These are phyloP conservation scores for Lordiphosa clarofinis DNA, from an alignment of 1,140 invertebrate species.

Conservation along the genomic window DNA sequence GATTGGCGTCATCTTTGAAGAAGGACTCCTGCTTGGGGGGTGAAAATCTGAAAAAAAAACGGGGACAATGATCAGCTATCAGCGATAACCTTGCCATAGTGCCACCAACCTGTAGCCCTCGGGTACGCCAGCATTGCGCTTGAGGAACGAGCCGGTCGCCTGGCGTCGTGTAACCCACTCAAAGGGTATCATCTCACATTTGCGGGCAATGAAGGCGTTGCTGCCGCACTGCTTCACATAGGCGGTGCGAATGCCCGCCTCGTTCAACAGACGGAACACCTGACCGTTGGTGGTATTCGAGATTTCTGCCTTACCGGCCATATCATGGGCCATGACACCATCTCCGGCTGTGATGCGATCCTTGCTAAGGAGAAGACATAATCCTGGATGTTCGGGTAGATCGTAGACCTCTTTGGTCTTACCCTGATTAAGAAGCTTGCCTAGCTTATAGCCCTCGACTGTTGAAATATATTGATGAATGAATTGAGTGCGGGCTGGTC, in stretches of 20 bases:
- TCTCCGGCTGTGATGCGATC: conserved; percentile 98
- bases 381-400: conserved; percentile 83
- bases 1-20: conserved; percentile 98
- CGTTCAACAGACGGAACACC: conserved; percentile 93
- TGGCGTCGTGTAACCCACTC: conserved; percentile 97
- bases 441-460: conserved; percentile 86
- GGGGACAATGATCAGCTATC: too few relatives aligned
- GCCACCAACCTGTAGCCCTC: conserved; percentile 88
- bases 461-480: conserved; percentile 3
- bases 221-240: conserved; percentile 87
- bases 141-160: conserved; percentile 97
- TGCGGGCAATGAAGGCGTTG: conserved; percentile 91
- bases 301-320: conserved; percentile 95
- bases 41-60: conserved; percentile 82
- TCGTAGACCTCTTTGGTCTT: conserved; percentile 97
- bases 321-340: conserved; percentile 92
- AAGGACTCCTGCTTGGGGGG: conserved; percentile 95
- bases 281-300: conserved; percentile 95
- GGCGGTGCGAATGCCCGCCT: conserved; percentile 92
- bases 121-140: conserved; percentile 92
- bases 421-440: conserved; percentile 91
- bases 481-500: background rate
- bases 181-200: conserved; percentile 98
- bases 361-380: conserved; percentile 92
- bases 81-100: conserved; percentile 38